Evolutionary conservation across 2,797 vertebrate genomes (phyloP).

Genomic region (Babyrousa celebensis): DNA sequence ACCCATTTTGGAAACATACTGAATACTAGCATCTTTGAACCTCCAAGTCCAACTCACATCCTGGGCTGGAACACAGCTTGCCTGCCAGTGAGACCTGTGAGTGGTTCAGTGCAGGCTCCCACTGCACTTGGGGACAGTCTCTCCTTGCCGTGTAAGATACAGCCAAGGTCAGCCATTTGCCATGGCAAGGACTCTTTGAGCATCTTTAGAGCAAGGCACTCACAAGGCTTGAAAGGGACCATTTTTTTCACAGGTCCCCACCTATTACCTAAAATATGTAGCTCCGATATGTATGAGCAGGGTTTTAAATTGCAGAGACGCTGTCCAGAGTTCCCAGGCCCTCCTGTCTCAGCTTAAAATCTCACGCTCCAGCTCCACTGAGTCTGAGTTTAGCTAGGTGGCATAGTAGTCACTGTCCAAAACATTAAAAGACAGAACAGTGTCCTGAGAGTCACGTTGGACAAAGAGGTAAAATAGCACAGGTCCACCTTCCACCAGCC

Average conservation of each 20-base stretch:
- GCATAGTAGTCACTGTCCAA: not conserved
- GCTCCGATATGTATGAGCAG: not conserved
- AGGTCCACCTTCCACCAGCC: not conserved
- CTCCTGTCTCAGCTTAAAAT: not conserved
- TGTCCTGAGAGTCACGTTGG: not conserved
- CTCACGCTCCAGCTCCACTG: not conserved
- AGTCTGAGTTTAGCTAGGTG: not conserved
- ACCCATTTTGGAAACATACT: not conserved
- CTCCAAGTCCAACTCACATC: not conserved
- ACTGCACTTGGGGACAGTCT: not conserved
- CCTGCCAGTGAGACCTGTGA: not conserved
- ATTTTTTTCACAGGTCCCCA: not conserved
- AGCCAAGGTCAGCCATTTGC: accelerated
- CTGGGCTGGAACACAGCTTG: not conserved
- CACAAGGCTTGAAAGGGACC: not conserved
- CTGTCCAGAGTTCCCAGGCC: not conserved
- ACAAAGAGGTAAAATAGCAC: not conserved
- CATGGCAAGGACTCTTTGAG: not conserved
- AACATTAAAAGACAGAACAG: not conserved
- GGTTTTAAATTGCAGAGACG: not conserved
- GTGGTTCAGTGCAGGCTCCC: accelerated
- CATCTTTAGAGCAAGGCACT: not conserved
- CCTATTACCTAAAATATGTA: not conserved
- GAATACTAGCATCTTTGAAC: not conserved
- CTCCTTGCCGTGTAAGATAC: not conserved